A percentile compares a stretch with the other conserved stretches of the same genome.
Conservation (phyloP, 92 coral and sea anemone genomes). For the Paramuricea clavata region DNA sequence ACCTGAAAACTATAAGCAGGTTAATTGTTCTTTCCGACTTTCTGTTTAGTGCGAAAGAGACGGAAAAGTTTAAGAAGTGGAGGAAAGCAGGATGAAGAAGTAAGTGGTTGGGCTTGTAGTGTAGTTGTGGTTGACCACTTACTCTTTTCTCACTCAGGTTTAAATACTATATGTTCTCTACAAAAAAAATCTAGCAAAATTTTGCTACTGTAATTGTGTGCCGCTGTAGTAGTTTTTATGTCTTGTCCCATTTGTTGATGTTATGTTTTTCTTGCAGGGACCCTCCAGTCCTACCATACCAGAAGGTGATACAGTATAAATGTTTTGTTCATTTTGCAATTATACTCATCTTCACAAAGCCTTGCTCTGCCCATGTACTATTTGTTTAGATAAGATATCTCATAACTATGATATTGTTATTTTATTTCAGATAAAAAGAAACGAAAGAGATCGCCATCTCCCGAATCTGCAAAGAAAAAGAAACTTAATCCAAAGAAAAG, state of each 20-base stretch:
- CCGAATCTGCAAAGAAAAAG: conserved; percentile 92
- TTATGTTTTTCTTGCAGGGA: conserved; percentile 34
- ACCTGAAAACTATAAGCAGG: not conserved
- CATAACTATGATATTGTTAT: too few relatives aligned
- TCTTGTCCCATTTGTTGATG: not conserved
- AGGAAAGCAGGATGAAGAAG: conserved; percentile 84
- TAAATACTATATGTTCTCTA: too few relatives aligned
- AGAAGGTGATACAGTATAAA: conserved; percentile 72
- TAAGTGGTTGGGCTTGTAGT: conserved; percentile 50
- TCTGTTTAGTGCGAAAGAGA: conserved; percentile 54
- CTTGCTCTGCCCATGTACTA: too few relatives aligned
- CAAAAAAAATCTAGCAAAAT: too few relatives aligned
- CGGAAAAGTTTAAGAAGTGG: conserved; percentile 82
- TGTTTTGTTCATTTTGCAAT: not conserved
- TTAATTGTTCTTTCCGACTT: too few relatives aligned
- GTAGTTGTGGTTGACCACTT: too few relatives aligned
- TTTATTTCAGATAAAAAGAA: conserved; percentile 64
- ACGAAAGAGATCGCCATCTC: conserved; percentile 91
- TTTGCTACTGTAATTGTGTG: too few relatives aligned
- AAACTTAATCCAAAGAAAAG: conserved; percentile 54
- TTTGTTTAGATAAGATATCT: too few relatives aligned
- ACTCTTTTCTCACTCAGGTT: too few relatives aligned
- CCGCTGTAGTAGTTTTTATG: too few relatives aligned
- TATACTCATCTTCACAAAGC: not conserved
- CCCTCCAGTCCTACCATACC: conserved; percentile 77